A percentile compares a stretch with the other conserved stretches of the same genome.
Evolutionary conservation across 2,888 invertebrate genomes (phyloP).

Genomic region (Candidula unifasciata): DNA sequence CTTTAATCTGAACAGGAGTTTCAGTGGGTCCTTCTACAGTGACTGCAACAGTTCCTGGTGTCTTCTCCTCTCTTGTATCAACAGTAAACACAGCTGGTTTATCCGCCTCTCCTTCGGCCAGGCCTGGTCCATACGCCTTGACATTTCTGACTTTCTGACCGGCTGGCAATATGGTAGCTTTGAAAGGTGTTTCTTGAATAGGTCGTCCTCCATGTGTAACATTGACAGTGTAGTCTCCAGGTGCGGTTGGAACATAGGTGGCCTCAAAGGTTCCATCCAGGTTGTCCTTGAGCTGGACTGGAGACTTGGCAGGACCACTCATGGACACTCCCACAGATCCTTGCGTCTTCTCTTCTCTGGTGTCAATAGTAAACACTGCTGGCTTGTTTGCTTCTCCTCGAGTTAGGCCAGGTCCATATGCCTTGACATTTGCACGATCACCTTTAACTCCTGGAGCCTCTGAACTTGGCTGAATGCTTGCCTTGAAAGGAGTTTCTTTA

Average conservation of each 20-base stretch:
- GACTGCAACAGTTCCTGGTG: constrained; percentile 80
- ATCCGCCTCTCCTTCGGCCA: constrained; percentile 80
- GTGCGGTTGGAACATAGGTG: constrained; percentile 75
- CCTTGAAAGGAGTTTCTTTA: constrained; percentile 88
- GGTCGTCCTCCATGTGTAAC: constrained; percentile 77
- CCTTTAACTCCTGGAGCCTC: constrained; percentile 88
- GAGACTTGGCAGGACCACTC: constrained; percentile 79
- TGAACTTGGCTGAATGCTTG: constrained; percentile 80
- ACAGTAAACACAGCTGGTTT: constrained; percentile 89
- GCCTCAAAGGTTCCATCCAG: constrained; percentile 82
- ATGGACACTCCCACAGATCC: too few species aligned
- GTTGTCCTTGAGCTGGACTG: constrained; percentile 82
- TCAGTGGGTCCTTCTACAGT: constrained; percentile 77
- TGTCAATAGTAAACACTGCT: too few species aligned
- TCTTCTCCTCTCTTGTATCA: constrained; percentile 88
- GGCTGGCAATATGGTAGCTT: constrained; percentile 76
- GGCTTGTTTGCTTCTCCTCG: constrained; percentile 83
- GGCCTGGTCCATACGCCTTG: constrained; percentile 80
- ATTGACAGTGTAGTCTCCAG: constrained; percentile 75
- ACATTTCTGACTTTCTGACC: constrained; percentile 28
- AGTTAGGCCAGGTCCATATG: constrained; percentile 91
- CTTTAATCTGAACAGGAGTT: constrained; percentile 76
- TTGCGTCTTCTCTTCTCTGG: constrained; percentile 75
- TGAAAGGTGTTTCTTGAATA: constrained; percentile 77
- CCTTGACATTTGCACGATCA: constrained; percentile 90